Percentiles rank a stretch among this genome's conserved stretches.
Evolutionary conservation across 53 echinoderm and acorn worm genomes (phyloP).

Genomic region (Temnopleurus reevesii): DNA sequence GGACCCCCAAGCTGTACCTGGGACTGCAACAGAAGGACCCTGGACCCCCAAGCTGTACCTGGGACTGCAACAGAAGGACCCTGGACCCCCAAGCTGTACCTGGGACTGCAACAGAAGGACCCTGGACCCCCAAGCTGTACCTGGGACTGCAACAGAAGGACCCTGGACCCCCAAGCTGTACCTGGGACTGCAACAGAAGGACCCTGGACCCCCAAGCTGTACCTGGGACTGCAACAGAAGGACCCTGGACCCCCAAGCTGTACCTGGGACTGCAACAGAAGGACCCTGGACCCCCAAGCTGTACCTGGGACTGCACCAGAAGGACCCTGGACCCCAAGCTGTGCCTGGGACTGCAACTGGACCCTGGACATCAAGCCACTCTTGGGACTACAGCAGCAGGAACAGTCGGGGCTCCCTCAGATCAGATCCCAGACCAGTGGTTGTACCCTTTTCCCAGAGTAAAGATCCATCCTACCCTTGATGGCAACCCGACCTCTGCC

Average conservation of each 20-base stretch:
- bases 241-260: neutral
- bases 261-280: too few species aligned
- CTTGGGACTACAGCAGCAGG: neutral
- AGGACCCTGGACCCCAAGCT: neutral
- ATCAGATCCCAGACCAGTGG: neutral
- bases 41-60: neutral
- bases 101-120: neutral
- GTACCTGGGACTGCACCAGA: neutral
- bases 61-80: neutral
- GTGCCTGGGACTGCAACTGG: neutral
- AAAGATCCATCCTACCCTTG: conserved; percentile 1
- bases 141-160: too few species aligned
- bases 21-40: too few species aligned
- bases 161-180: neutral
- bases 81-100: neutral
- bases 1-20: too few species aligned
- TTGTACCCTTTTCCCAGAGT: neutral
- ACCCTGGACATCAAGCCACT: neutral
- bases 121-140: neutral
- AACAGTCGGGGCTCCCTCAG: neutral
- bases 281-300: neutral
- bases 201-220: neutral
- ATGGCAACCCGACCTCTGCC: neutral
- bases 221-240: neutral
- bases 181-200: neutral